Evolutionary conservation across 2,113 vertebrate species (phyloP), one percentile per base, ranked within the genome.

Genomic region (Amphiprion percula): DNA sequence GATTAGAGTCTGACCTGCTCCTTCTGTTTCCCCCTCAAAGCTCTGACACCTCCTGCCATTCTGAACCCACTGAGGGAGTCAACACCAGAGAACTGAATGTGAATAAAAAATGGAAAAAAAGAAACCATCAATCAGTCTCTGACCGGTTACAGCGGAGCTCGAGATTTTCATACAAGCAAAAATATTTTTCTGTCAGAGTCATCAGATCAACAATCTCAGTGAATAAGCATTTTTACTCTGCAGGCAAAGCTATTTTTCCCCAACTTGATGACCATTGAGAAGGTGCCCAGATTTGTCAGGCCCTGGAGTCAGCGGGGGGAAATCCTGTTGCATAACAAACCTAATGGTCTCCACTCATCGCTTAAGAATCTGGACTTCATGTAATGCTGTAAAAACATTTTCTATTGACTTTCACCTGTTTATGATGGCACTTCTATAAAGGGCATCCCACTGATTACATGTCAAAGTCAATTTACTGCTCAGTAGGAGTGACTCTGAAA

Each of bases 1-100:
- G 77, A 79, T 79, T 79, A 66, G 68, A 66, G 33, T 60, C 6
- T 59, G 68, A 79, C 61, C 68, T 30, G 28, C 14, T n/a, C 55
- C 61, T 21, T 70, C 67, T 49, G 50, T 52, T 52, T 37, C 33
- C 33, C 33, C 33, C 33, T 37, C 33, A 37, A 37, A 37, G 33
- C 33, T 37, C 6, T 37, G 33, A 37, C 33, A 8, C 33, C 33
- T 37, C 9, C 33, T 37, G 33, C 33, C 33, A 37, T 10, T 37
- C 33, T 2, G 10, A 37, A 37, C 7, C 33, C 33, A 37, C 33
- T 37, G 8, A 10, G 33, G 33, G 33, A 37, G 7, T 10, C 6
- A 37, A 37, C 33, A 37, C 33, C 33, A 37, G 26, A 62, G 10
- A 69, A 52, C 61, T 59, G 28, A 53, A 14, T 0, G 33, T 37